Conservation (phyloP, 1,140 invertebrate species). For the Leptinotarsa lineolata region DNA sequence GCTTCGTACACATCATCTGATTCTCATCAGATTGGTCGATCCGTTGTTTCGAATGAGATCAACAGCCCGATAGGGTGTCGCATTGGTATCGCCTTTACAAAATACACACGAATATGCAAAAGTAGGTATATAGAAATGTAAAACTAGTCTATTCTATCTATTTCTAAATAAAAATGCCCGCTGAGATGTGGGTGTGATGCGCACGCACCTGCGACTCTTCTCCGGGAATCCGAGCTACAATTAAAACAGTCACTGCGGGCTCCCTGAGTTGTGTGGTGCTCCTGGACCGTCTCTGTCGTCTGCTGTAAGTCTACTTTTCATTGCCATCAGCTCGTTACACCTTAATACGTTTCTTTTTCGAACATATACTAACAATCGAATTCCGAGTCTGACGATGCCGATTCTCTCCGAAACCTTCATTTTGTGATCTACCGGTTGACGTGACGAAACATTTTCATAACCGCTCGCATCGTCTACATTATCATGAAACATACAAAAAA, state of each 20-base stretch:
- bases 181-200: conserved; percentile 33
- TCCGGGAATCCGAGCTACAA: conserved; percentile 22
- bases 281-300: conserved; percentile 51
- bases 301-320: conserved; percentile 22
- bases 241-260: conserved; percentile 52
- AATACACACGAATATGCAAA: conserved; percentile 21
- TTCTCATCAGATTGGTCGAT: neutral
- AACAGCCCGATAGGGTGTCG: conserved; percentile 2
- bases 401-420: neutral
- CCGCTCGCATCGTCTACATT: no score
- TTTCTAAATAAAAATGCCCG: conserved; percentile 39
- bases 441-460: no score
- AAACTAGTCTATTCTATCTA: conserved; percentile 30
- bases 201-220: conserved; percentile 30
- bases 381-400: neutral
- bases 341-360: conserved; percentile 23
- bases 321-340: conserved; percentile 12
- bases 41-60: neutral
- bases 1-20: no score
- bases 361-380: neutral
- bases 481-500: no score
- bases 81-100: neutral
- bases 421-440: no score
- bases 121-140: conserved; percentile 24
- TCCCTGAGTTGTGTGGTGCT: conserved; percentile 56